Base-by-base conservation (phyloP, 1,140 invertebrate species). In the Caenorhabditis tropicalis region DNA sequence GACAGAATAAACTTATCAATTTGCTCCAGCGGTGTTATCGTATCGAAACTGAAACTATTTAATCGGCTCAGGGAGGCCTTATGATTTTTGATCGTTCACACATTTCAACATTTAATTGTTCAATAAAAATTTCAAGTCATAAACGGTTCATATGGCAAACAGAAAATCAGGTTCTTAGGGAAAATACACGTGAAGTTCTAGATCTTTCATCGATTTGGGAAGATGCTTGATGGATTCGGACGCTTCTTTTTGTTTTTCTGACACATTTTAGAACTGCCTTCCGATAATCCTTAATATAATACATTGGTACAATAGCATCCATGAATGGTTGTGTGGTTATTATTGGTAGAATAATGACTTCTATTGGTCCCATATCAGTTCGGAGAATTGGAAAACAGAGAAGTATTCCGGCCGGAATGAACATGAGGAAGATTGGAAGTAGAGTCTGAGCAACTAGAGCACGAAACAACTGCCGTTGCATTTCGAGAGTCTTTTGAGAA, bases 301-400 rank as follows among this genome's bases (percentile, higher is more conserved):
- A 65, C 58, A 65, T 65, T 33, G 58, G 58, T n/a, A 65, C 58
- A 3, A 65, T 15, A n/a, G 58, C 58, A 65, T 65, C 58, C 58
- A 65, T 65, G 19, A 65, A 65, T 19, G 58, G 58, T 65, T 65
- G 58, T 19, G 58, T 65, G 7, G 58, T 65, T 29, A 65, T 65
- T 19, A 65, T 0, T 0, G 58, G 58, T 7, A 65, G 31, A 9
- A 65, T 65, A 19, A 65, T 36, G 19, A 65, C 16, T 19, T 65
- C 58, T 0, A 65, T 36, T 24, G 58, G 31, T 65, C 58, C 58
- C 58, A 65, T 65, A 36, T 65, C 19, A 10, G 15, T 33, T 36
- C 36, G 33, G 2, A 65, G 19, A 33, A 65, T 65, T 1, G 58
- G 58, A n/a, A 65, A 65, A 19, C 58, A 33, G 2, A 65, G 19